Evolutionary conservation across 2,797 vertebrate species (phyloP).

Genomic region (Gymnoscopelus microlampas): DNA sequence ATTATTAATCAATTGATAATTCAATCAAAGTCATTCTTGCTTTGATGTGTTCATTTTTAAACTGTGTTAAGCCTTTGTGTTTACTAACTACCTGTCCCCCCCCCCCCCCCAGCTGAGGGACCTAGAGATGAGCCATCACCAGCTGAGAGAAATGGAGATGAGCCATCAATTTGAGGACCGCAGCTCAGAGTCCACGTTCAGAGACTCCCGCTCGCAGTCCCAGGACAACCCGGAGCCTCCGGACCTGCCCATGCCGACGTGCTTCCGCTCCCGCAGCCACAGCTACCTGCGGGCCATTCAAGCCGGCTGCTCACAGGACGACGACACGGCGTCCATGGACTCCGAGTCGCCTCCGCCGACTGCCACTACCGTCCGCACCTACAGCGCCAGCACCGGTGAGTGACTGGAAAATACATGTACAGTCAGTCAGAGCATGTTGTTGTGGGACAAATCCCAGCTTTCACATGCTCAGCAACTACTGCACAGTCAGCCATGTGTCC

Average conservation of each 20-base stretch:
- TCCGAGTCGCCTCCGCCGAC: conserved; percentile 92
- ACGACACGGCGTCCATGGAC: conserved; percentile 91
- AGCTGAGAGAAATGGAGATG: conserved; percentile 90
- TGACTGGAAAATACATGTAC: conserved; percentile 34
- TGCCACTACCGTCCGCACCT: conserved; percentile 90
- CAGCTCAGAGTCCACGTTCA: conserved; percentile 89
- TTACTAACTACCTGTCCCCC: conserved; percentile 13
- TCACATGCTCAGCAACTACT: too few relatives aligned
- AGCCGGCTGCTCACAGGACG: conserved; percentile 97
- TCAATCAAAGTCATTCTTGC: background rate
- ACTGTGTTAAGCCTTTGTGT: background rate
- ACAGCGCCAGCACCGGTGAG: conserved; percentile 94
- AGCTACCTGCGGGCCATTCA: conserved; percentile 99
- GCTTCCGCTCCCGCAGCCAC: conserved; percentile 98
- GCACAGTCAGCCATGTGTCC: too few relatives aligned
- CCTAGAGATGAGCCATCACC: conserved; percentile 84
- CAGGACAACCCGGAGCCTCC: conserved; percentile 86
- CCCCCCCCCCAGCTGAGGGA: conserved; percentile 83
- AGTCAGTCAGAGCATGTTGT: background rate
- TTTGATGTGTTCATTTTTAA: background rate
- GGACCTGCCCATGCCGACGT: conserved; percentile 93
- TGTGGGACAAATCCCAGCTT: background rate
- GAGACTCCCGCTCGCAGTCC: conserved; percentile 85
- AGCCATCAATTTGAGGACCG: conserved; percentile 90
- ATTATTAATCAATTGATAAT: too few relatives aligned